Base-by-base conservation (phyloP, 2,797 vertebrate species). In the Lutjanus campechanus region DNA sequence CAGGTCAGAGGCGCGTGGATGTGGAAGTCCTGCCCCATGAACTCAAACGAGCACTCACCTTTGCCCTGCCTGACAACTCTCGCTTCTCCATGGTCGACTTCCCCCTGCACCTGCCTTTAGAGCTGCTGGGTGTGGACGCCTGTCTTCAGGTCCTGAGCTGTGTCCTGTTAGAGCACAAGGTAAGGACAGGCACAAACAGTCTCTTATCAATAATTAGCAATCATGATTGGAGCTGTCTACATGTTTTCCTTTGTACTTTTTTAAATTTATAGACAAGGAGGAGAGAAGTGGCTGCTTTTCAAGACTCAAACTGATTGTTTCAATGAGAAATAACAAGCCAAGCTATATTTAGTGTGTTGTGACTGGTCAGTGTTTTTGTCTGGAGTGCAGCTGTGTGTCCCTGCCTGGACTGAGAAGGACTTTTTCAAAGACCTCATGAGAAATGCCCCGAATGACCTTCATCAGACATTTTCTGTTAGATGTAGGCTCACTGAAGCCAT, bases 41-140 rank as follows among this genome's bases (percentile, higher is more conserved):
- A 41, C 90, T 99, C 66, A 98, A 98, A 89, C 96, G 97, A 8
- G 81, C 98, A 0, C 96, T 99, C 76, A 99, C 97, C 67, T 99
- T 99, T 81, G 98, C 98, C 59, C 96, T 99, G 79, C 98, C 98
- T 17, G 98, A 99, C 89, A 96, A 97, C 13, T 99, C 98, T n/a
- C 97, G 98, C 77, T 99, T 99, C 94, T 96, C 96, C 67, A 95
- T 99, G 84, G 97, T 99, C 50, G 98, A 99, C 94, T 99, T 99
- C 82, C 98, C 98, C 0, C 93, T 99, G 70, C 98, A 99, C 90
- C 94, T 99, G 66, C 98, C 98, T 44, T 93, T 99, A 82, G 98
- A 99, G 89, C 95, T 99, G 73, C 89, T 99, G 89, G 98, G 98
- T 2, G 98, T 99, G 49, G 98, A 99, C 13, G 97, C 98, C 71